Base-by-base conservation (phyloP, 1,140 invertebrate species). In the Drosophila sp. region DNA sequence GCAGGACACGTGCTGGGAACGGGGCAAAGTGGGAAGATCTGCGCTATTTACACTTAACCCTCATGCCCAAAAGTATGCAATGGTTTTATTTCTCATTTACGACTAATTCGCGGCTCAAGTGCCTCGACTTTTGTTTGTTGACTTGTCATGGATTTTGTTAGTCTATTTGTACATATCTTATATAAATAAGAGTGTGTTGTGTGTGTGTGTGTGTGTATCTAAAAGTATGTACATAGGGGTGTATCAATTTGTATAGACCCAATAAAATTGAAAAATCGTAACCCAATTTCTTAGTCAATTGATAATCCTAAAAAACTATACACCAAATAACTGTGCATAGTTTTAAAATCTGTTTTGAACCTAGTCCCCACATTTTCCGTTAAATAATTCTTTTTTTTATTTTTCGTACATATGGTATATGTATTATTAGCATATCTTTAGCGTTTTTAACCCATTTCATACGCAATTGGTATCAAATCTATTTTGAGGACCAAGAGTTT, bases 21-120 rank as follows among this genome's bases (percentile, higher is more conserved):
- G 8, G n/a, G 6, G 29, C 4, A 29, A 25, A 32, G 11, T 13
- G 13, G 8, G 21, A 13, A 11, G 6, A 6, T 16, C 14, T 50
- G 2, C 14, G 5, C 0, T 81, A 76, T 86, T 86, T 87, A 57
- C 64, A 48, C 63, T 82, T 57, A 38, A 34, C 63, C 67, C 70
- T 67, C 64, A 66, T 70, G 48, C 75, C 75, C 18, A 48, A 87
- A 87, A 86, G 75, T 82, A 82, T 76, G 67, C 82, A 43, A 38
- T 18, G 63, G 36, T 41, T 21, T 32, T 40, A 54, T 25, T 62
- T 57, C 58, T 71, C 59, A 72, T 76, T 72, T 72, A 36, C 64
- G 62, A 76, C 74, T 77, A 77, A 77, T 69, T 69, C 71, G 71
- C 41, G 25, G 53, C 71, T 64, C 43, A 77, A 53, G 50, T 36